Evolutionary conservation across 1,140 invertebrate genomes (phyloP), one percentile per base, ranked within the genome.

Genomic region (Drosophila nebulosa): DNA sequence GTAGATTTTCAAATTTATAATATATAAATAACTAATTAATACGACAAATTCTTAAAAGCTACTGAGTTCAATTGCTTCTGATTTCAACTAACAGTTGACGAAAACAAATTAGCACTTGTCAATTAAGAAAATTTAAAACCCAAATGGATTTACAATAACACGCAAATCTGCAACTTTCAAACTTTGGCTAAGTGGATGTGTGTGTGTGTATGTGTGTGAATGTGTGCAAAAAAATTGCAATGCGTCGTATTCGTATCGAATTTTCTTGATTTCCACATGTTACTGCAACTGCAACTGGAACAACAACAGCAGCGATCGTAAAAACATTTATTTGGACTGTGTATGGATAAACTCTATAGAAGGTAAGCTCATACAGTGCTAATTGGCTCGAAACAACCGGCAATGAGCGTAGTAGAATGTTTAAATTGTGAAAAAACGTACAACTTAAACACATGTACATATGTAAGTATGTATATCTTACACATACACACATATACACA

Each of bases 241-340:
- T 86, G 81, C 68, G 50, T 36, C 63, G 56, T 51, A 36, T 66
- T 63, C 27, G 56, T 72, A 88, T 88, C 63, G 71, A 72, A 72
- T 88, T 81, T 88, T 81, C 81, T 68, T 88, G 78, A 88, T 88
- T 83, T 86, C 50, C 46, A 65, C 69, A 67, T 36, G 58, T n/a
- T n/a, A 24, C 9, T n/a, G 26, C 18, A 67, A 71, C 69, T 71
- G 32, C 69, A 68, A 6, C 18, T 16, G 12, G 5, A 42, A 46
- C n/a, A 57, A 64, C 32, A 32, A 27, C 24, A 36, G 51, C 42
- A 58, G 26, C 26, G 26, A 27, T 6, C 26, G 26, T 27, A 27
- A 7, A 27, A 27, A 30, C 30, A 32, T 32, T 32, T 3, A 32
- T 32, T 3, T 10, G 9, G 10, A 18, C 50, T 52, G 18, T 69